Evolutionary conservation across 1,140 invertebrate genomes (phyloP), one percentile per base, ranked within the genome.

Genomic region (Vollenhovia emeryi): DNA sequence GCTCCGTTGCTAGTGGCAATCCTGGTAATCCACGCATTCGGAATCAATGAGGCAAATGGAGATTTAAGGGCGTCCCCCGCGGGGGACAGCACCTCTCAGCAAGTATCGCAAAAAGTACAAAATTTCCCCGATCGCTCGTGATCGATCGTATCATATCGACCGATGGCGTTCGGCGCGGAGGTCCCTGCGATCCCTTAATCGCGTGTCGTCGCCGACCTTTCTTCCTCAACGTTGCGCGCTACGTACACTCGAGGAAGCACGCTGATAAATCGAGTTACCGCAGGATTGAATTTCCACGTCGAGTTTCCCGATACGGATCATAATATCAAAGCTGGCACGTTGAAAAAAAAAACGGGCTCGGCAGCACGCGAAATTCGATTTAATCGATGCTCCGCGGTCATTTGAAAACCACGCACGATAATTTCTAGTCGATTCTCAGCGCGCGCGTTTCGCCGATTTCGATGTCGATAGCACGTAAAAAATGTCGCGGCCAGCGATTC

Each of bases 1-100:
- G 52, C 36, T 45, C 21, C 7, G 62, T 21, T 18, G 36, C 21
- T 45, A 45, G 30, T 40, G 55, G 76, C 78, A 30, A 64, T 27
- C 74, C 4, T 59, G 66, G 66, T 71, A 82, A 86, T 73, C 57
- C 66, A 48, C 30, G 33, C 45, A 83, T 86, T 71, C 40, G 24
- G 84, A 78, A 71, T 82, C 64, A 86, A 86, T 86, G 84, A 71
- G 45, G 84, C 78, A 83, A 86, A 86, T 82, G 66, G 78, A 64
- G 74, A 86, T 86, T 86, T 86, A 82, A 73, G 36, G 68, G 60
- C 43, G 45, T 27, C 50, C 33, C 57, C 30, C 78, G 21, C 27
- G 30, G 11, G 33, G 36, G 52, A 62, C 8, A 62, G 21, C 27
- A 24, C 64, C 48, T 57, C 45, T 45, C 11, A 21, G 24, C 33